A percentile compares a stretch with the other conserved stretches of the same genome.
Evolutionary conservation across 2,797 vertebrate species (phyloP).

Genomic region (Diglossa cyanea): DNA sequence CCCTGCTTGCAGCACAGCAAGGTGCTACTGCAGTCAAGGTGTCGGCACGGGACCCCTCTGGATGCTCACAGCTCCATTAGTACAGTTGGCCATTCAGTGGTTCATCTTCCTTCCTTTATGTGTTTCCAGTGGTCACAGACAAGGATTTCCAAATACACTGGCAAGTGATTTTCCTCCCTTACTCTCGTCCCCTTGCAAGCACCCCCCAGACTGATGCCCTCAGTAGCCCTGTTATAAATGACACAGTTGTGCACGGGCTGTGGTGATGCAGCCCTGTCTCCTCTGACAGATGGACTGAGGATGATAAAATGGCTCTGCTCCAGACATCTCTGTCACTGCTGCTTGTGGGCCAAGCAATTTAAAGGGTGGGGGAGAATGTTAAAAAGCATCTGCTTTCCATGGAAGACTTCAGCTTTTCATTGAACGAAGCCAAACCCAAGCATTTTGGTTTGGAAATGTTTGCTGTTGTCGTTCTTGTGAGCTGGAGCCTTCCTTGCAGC

Average conservation of each 20-base stretch:
- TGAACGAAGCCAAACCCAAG: constrained; percentile 21
- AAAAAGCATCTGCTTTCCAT: constrained; percentile 56
- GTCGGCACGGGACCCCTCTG: rapidly evolving
- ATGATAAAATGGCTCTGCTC: constrained; percentile 32
- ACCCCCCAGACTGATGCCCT: not conserved
- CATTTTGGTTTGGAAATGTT: not conserved
- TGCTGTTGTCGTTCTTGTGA: not conserved
- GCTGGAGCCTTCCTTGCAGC: not conserved
- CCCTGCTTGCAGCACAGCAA: not conserved
- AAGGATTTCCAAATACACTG: not conserved
- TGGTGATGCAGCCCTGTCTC: not conserved
- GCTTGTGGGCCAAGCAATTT: constrained; percentile 28
- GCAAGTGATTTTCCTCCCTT: not conserved
- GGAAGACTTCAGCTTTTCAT: constrained; percentile 12
- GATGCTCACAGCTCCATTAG: not conserved
- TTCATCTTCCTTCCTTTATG: not conserved
- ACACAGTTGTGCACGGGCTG: not conserved
- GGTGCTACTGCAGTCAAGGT: not conserved
- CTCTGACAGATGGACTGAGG: constrained; percentile 37
- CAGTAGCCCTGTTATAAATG: rapidly evolving
- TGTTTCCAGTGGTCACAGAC: not conserved
- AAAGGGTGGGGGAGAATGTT: constrained; percentile 21
- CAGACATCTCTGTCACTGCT: constrained; percentile 28
- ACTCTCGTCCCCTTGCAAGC: not conserved
- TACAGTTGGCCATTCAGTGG: rapidly evolving